phyloP scores from a whole-genome alignment of 2,888 invertebrate genomes.

The Oscheius onirici region DNA sequence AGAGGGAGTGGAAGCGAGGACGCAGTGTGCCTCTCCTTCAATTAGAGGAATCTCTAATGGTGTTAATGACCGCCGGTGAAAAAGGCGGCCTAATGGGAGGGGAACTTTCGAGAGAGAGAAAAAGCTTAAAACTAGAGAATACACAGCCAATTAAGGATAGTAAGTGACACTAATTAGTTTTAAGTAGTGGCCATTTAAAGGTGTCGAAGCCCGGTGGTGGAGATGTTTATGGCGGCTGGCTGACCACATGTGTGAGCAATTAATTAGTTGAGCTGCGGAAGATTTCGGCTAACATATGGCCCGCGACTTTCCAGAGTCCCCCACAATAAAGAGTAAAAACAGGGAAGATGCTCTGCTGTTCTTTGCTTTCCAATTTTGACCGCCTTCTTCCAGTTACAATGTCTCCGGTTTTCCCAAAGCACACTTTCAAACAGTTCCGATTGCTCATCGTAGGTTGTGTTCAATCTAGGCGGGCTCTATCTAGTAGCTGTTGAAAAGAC shows the following conservation, averaged over 20 bases:
- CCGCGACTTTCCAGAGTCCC: slow-evolving; percentile 7
- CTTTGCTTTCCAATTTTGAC: no score
- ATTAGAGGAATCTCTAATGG: slow-evolving; percentile 29
- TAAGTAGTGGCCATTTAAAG: slow-evolving; percentile 24
- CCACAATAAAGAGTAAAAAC: not conserved
- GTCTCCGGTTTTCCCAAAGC: no score
- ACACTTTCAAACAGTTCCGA: no score
- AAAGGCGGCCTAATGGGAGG: slow-evolving; percentile 11
- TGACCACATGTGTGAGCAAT: slow-evolving; percentile 36
- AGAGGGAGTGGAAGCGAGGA: slow-evolving; percentile 3
- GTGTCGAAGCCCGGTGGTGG: slow-evolving; percentile 20
- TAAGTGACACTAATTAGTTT: slow-evolving; percentile 18
- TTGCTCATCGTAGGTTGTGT: no score
- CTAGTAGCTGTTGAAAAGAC: no score
- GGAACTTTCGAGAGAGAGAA: not conserved
- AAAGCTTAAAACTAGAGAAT: slow-evolving; percentile 10
- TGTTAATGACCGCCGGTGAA: slow-evolving; percentile 19
- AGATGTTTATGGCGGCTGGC: slow-evolving; percentile 34
- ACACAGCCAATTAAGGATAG: not conserved
- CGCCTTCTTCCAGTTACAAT: no score
- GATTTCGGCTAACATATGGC: slow-evolving; percentile 32
- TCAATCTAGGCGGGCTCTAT: no score
- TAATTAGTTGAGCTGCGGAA: slow-evolving; percentile 36
- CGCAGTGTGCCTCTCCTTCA: slow-evolving; percentile 6
- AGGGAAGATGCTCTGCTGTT: no score